Base-by-base conservation (phyloP, 2,888 invertebrate genomes). In the Minunthozetes semirufus region DNA sequence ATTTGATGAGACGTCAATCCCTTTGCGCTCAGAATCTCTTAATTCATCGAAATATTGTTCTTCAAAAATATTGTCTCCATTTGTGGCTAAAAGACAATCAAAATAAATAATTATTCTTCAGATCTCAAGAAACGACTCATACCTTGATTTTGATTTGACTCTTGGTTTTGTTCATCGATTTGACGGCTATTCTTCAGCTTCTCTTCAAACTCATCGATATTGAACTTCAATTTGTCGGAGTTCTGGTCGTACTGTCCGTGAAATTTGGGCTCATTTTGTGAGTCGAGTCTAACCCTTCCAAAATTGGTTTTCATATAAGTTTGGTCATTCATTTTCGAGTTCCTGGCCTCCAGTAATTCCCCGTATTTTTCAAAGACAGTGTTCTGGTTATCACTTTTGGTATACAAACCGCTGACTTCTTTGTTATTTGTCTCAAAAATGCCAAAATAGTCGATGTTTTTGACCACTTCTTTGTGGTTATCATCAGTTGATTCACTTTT, bases 241-340 rank as follows among this genome's bases (percentile, higher is more conserved):
- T 75, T 72, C 9, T 56, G 25, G 46, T 77, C 76, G 61, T 66
- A 76, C 33, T 78, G 77, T 1, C 77, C 78, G 66, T 77, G 76
- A 75, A 74, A 56, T 4, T 48, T 59, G 13, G 75, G 68, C 46
- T 56, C 59, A 72, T 78, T 78, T 0, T 77, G 70, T 2, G 42
- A 63, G 63, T 78, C 78, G 13, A 74, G 68, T 29, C 78, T 71
- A 15, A 78, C 74, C 22, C 68, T 61, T 25, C 78, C 78, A 56
- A 77, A 77, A 27, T 73, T 13, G 1, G 71, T 72, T 15, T 38
- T 9, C 66, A 66, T 0, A 38, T n/a, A 15, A 3, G n/a, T 33
- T 66, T 66, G 66, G 3, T 66, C 66, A 42, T 38, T 61, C 33
- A 27, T 33, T 27, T 38, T 38, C n/a, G 61, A 5, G 17, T 3